Evolutionary conservation across 2,888 invertebrate species (phyloP).

Genomic region (Campoplex capitator): DNA sequence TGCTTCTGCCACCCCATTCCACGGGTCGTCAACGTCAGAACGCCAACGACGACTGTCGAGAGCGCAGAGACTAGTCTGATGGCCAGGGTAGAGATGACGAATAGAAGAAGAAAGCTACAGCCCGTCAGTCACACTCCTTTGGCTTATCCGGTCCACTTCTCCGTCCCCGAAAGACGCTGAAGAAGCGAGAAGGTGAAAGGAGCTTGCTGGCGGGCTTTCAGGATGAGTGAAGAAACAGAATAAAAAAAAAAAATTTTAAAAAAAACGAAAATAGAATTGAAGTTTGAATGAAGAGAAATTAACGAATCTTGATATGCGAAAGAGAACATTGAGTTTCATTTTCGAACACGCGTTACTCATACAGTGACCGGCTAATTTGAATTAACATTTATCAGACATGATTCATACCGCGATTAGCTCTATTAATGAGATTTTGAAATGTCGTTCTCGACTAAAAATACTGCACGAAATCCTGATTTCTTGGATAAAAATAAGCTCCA

Average conservation of each 20-base stretch:
- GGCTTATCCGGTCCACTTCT: conserved; percentile 57
- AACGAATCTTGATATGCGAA: conserved; percentile 57
- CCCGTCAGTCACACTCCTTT: conserved; percentile 82
- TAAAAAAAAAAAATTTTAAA: conserved; percentile 59
- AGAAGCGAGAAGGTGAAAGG: conserved; percentile 69
- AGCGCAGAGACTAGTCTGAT: conserved; percentile 61
- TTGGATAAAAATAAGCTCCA: not conserved
- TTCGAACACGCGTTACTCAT: conserved; percentile 78
- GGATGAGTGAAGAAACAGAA: conserved; percentile 48
- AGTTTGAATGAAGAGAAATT: not conserved
- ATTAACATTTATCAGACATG: not conserved
- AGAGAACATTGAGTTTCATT: conserved; percentile 70
- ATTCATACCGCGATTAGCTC: not conserved
- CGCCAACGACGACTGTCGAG: conserved; percentile 58
- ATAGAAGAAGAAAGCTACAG: conserved; percentile 81
- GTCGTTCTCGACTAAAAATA: too few relatives aligned
- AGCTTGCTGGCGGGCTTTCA: conserved; percentile 53
- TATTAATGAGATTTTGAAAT: not conserved
- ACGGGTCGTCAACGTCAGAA: conserved; percentile 54
- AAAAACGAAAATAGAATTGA: not conserved
- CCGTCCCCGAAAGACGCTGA: conserved; percentile 60
- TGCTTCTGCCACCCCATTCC: conserved; percentile 43
- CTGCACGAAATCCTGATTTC: not conserved
- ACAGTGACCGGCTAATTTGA: conserved; percentile 79
- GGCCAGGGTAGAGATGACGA: conserved; percentile 81